Evolutionary conservation across 1,140 invertebrate species (phyloP).

Genomic region (Ceratosolen solmsi): DNA sequence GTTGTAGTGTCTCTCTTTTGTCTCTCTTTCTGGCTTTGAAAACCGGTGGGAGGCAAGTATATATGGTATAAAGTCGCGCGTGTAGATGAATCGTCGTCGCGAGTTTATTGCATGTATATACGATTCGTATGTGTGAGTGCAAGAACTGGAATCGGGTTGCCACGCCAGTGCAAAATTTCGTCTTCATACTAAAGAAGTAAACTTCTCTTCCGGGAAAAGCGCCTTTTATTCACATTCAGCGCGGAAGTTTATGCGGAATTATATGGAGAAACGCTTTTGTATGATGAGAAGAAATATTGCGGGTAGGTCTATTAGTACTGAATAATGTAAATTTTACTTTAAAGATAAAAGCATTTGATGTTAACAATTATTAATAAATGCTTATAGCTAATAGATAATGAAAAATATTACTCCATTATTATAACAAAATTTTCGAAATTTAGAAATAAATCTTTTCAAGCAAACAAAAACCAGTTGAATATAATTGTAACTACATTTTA

Average conservation of each 20-base stretch:
- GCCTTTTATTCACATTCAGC: background rate
- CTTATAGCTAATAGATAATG: no score
- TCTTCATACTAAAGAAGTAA: constrained; percentile 18
- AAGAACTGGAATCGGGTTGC: constrained; percentile 27
- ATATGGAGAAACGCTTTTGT: background rate
- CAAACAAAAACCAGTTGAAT: no score
- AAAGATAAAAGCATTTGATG: background rate
- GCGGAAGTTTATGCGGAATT: background rate
- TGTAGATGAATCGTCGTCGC: constrained; percentile 24
- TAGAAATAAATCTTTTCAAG: no score
- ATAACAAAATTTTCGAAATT: no score
- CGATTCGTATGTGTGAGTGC: background rate
- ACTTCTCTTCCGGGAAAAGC: background rate
- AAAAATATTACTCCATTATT: no score
- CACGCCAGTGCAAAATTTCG: constrained; percentile 28
- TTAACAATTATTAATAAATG: no score
- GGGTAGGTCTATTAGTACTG: background rate
- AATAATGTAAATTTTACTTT: background rate
- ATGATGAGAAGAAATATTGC: background rate
- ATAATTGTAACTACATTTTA: no score
- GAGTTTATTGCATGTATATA: constrained; percentile 4
- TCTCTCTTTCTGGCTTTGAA: constrained; percentile 5
- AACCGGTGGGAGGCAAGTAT: constrained; percentile 23
- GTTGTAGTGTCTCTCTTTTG: background rate
- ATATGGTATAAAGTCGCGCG: constrained; percentile 4